Evolutionary conservation across 2,888 invertebrate genomes (phyloP).

Genomic region (Drosophila mimica): DNA sequence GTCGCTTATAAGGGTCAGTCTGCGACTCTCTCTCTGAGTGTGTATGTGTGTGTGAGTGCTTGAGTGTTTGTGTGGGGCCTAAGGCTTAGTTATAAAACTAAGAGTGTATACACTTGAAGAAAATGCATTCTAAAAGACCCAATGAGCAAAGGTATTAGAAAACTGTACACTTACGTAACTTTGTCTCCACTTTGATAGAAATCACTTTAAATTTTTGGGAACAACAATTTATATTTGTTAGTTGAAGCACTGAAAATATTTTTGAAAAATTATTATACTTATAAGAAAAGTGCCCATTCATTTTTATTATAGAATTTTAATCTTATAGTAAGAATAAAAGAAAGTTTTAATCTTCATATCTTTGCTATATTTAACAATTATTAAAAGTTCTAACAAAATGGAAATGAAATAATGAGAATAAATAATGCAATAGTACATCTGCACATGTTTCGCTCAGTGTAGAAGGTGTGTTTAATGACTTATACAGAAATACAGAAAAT

Average conservation of each 20-base stretch:
- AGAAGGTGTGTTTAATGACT: slow-evolving; percentile 50
- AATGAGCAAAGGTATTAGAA: background rate
- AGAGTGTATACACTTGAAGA: slow-evolving; percentile 20
- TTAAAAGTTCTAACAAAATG: background rate
- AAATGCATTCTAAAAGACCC: background rate
- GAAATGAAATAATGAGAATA: background rate
- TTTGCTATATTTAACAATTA: background rate
- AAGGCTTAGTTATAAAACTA: slow-evolving; percentile 39
- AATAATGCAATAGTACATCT: background rate
- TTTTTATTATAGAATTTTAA: background rate
- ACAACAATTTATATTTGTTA: background rate
- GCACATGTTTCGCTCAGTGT: background rate
- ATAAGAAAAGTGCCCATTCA: too few relatives aligned
- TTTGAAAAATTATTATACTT: too few relatives aligned
- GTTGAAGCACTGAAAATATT: background rate
- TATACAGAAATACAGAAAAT: slow-evolving; percentile 54
- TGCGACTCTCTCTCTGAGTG: slow-evolving; percentile 11
- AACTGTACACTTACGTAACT: background rate
- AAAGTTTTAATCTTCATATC: background rate
- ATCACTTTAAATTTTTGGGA: background rate
- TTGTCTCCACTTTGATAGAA: too few relatives aligned
- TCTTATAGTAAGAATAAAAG: background rate
- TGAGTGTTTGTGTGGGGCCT: slow-evolving; percentile 19
- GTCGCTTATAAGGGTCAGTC: slow-evolving; percentile 63
- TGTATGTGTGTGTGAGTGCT: background rate